phyloP scores from a whole-genome alignment of 2,888 invertebrate species.

The Archips xylosteana region DNA sequence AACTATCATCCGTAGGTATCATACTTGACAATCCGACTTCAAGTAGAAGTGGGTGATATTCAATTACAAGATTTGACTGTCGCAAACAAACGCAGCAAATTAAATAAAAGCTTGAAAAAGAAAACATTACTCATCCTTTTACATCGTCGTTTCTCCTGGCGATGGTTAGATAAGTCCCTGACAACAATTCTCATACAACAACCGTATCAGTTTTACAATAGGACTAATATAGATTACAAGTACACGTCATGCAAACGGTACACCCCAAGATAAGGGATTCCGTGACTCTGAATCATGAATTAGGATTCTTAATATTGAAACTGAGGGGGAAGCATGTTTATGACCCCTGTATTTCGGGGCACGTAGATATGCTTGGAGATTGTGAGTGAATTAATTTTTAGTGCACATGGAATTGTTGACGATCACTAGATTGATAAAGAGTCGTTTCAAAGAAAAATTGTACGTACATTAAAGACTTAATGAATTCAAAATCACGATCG shows the following conservation, averaged over 20 bases:
- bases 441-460: no score
- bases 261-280: conserved; percentile 33
- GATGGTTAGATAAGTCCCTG: background rate
- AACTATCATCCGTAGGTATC: no score
- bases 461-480: no score
- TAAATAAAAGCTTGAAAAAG: no score
- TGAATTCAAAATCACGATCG: no score
- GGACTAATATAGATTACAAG: conserved; percentile 13
- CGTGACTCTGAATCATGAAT: conserved; percentile 43
- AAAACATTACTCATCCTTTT: background rate
- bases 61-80: no score
- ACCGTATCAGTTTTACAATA: conserved; percentile 12
- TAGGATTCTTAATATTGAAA: conserved; percentile 35
- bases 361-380: conserved; percentile 30
- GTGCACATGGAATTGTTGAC: conserved; percentile 17
- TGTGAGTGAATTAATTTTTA: conserved; percentile 17
- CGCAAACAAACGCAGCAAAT: no score
- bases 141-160: background rate
- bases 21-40: no score
- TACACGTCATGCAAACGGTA: conserved; percentile 21
- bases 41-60: no score
- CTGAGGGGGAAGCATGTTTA: conserved; percentile 34
- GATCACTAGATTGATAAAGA: conserved; percentile 12
- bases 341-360: conserved; percentile 38
- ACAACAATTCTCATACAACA: background rate